Evolutionary conservation across 1,140 invertebrate genomes (phyloP), one percentile per base, ranked within the genome.

Genomic region (Riptortus pedestris): DNA sequence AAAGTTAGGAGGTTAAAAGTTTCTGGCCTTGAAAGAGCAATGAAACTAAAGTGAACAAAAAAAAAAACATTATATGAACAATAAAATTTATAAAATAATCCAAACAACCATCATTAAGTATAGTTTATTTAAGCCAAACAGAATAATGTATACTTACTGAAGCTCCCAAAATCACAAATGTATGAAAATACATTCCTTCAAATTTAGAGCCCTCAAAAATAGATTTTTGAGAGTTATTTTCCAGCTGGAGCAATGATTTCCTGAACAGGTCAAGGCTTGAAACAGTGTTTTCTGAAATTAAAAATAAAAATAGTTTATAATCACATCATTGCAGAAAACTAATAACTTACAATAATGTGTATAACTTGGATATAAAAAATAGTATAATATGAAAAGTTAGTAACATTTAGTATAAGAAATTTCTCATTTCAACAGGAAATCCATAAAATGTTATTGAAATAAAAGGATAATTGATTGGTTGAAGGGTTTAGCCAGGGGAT

Each of bases 181-280:
- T 14, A 27, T 55, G 51, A 26, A 18, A 55, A 26, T 24, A 3
- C 1, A 24, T 14, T 26, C 18, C 51, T 55, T 55, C 51, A 55
- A 55, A 55, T 24, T 55, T 55, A 24, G 51, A 55, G 26, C 51
- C 51, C 24, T 55, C 24, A 55, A 4, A 47, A n/a, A 2, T 47
- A 5, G 18, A n/a, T 20, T 55, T 24, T 26, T 14, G 1, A 24
- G 51, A 55, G 31, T 38, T 14, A 24, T 1, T 24, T 55, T 55
- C 51, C 12, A 55, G 4, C 16, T 26, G 18, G 22, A 24, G 51
- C 14, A 55, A 12, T 24, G 51, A 55, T 55, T 26, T 55, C 26
- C 26, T 55, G 26, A 55, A 55, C 16, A 55, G 5, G 14, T 38
- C 31, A 38, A n/a, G n/a, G n/a, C n/a, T n/a, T n/a, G n/a, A n/a